phyloP scores from a whole-genome alignment of 2,888 invertebrate genomes.

The Rhagophthalmus giganteus region DNA sequence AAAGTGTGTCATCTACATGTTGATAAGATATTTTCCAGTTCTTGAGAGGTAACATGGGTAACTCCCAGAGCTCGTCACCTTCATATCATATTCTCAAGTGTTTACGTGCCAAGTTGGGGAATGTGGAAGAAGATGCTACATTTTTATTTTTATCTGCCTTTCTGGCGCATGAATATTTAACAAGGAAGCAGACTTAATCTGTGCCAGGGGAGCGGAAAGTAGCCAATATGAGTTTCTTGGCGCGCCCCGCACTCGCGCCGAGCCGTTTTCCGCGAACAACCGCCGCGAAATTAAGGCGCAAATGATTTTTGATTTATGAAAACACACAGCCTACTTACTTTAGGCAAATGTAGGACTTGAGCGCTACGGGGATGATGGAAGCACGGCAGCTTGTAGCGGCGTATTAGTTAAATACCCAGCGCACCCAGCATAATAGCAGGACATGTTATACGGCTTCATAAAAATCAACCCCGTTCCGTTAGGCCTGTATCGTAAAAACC shows the following conservation, averaged over 20 bases:
- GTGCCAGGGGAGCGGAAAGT: conserved; percentile 59
- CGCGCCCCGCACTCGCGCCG: conserved; percentile 32
- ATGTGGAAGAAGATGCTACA: conserved; percentile 50
- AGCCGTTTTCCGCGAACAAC: conserved; percentile 26
- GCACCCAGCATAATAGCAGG: conserved; percentile 25
- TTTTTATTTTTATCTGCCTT: conserved; percentile 62
- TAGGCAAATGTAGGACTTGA: conserved; percentile 29
- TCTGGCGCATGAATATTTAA: conserved; percentile 64
- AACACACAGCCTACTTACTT: conserved; percentile 32
- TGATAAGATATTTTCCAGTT: conserved; percentile 30
- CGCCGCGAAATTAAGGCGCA: conserved; percentile 50
- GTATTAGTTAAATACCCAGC: conserved; percentile 25
- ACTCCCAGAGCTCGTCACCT: conserved; percentile 42
- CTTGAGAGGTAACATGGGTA: conserved; percentile 17
- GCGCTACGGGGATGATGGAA: conserved; percentile 14
- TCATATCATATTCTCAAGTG: conserved; percentile 54
- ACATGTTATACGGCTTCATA: conserved; percentile 36
- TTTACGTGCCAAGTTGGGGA: conserved; percentile 52
- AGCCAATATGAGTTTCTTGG: conserved; percentile 56
- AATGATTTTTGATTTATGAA: conserved; percentile 54
- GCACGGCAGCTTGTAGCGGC: conserved; percentile 21
- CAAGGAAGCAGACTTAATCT: conserved; percentile 61
- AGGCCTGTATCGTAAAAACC: conserved; percentile 36
- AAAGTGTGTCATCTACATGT: conserved; percentile 29
- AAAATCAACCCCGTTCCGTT: conserved; percentile 34